Percentiles rank a stretch among this genome's conserved stretches.
Evolutionary conservation across 2,888 invertebrate species (phyloP).

Genomic region (Hydriomena furcata): DNA sequence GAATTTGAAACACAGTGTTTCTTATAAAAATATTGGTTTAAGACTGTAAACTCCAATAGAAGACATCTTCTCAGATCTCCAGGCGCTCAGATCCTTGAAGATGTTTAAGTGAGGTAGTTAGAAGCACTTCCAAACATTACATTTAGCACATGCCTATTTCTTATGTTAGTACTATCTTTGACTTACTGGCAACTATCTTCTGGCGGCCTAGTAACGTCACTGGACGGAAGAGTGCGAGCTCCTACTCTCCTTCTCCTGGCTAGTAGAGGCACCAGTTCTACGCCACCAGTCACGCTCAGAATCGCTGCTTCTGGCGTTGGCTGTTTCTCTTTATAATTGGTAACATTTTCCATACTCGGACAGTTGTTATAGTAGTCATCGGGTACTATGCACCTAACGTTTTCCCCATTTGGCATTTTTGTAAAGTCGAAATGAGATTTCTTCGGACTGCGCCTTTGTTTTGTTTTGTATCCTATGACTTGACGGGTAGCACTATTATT

Average conservation of each 20-base stretch:
- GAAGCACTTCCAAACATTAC: too few species aligned
- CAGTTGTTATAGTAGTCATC: conserved; percentile 48
- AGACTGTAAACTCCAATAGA: too few species aligned
- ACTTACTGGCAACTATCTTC: conserved; percentile 74
- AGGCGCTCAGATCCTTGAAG: too few species aligned
- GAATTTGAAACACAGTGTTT: too few species aligned
- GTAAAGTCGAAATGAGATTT: conserved; percentile 62
- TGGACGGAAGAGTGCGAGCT: conserved; percentile 74
- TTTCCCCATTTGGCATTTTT: conserved; percentile 62
- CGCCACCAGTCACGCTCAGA: conserved; percentile 84
- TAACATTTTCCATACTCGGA: conserved; percentile 29
- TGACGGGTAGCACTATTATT: conserved; percentile 10
- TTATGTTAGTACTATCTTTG: conserved; percentile 12
- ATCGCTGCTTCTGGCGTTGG: conserved; percentile 69
- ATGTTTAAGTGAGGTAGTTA: too few species aligned
- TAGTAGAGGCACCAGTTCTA: conserved; percentile 90
- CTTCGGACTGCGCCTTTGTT: conserved; percentile 50
- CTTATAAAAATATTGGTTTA: too few species aligned
- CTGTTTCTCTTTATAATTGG: conserved; percentile 50
- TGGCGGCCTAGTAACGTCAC: conserved; percentile 74
- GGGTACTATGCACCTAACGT: conserved; percentile 50
- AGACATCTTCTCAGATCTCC: too few species aligned
- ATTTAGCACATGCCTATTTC: too few species aligned
- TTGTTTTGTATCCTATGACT: conserved; percentile 25
- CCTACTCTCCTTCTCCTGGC: conserved; percentile 85